Evolutionary conservation across 35 echinoderm and acorn worm species (phyloP).

Genomic region (Strongylocentrotus purpuratus): DNA sequence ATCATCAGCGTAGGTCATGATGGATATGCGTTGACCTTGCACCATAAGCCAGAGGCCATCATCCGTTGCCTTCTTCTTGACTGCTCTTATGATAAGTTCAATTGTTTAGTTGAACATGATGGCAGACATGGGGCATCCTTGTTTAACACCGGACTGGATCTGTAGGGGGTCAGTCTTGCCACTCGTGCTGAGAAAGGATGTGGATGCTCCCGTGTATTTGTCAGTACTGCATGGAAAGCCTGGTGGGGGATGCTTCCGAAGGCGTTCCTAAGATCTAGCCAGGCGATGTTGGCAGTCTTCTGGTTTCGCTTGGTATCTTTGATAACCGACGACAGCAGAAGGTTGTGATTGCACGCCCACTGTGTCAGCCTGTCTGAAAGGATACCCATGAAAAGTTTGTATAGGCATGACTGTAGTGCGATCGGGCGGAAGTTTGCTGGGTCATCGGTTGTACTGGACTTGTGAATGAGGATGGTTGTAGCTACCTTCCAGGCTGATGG

Average conservation of each 20-base stretch:
- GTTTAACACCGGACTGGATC: neutral
- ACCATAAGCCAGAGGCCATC: neutral
- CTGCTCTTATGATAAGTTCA: conserved; percentile 24
- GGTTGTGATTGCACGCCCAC: neutral
- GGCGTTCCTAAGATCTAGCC: neutral
- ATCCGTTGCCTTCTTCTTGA: neutral
- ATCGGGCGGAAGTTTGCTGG: too few species aligned
- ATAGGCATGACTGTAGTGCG: neutral
- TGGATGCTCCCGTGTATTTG: neutral
- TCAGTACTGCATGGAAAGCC: neutral
- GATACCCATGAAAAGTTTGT: neutral
- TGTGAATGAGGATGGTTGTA: too few species aligned
- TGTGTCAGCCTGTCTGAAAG: neutral
- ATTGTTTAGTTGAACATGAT: conserved; percentile 40
- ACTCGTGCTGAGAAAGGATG: neutral
- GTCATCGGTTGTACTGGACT: too few species aligned
- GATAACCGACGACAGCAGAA: neutral
- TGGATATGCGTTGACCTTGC: neutral
- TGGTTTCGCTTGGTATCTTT: conserved; percentile 6
- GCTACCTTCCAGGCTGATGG: too few species aligned
- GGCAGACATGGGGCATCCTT: neutral
- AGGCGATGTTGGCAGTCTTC: neutral
- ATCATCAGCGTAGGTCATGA: conserved; percentile 54
- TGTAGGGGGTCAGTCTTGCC: neutral
- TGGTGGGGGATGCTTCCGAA: neutral